Percentiles rank a stretch among this genome's conserved stretches.
Evolutionary conservation across 2,797 vertebrate species (phyloP).

Genomic region (Muscicapa striata): DNA sequence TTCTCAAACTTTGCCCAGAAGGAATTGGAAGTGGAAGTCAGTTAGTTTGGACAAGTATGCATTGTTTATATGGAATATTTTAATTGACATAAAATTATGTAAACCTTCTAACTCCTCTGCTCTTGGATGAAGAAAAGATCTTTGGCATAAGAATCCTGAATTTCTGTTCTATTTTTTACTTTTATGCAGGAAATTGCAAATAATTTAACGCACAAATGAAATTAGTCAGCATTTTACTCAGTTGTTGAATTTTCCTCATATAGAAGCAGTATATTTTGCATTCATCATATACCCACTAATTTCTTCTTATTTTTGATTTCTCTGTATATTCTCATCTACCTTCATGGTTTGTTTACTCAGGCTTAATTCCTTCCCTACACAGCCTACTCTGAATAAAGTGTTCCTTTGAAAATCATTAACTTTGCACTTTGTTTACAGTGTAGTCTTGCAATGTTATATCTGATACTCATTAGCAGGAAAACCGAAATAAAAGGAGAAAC

Average conservation of each 20-base stretch:
- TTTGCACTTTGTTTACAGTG: slow-evolving; percentile 62
- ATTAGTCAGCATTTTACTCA: slow-evolving; percentile 66
- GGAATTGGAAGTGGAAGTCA: slow-evolving; percentile 48
- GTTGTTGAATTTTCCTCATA: not conserved
- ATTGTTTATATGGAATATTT: slow-evolving; percentile 65
- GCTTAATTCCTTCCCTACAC: slow-evolving; percentile 14
- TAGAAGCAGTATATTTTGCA: not conserved
- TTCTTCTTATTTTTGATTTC: slow-evolving; percentile 36
- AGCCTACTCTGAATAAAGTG: slow-evolving; percentile 42
- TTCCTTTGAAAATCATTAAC: slow-evolving; percentile 63
- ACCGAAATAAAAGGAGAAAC: slow-evolving; percentile 53
- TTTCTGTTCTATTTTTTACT: slow-evolving; percentile 49
- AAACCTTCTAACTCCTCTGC: slow-evolving; percentile 43
- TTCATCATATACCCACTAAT: not conserved
- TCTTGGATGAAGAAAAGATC: slow-evolving; percentile 42
- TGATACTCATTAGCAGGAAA: slow-evolving; percentile 62
- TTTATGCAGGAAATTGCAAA: slow-evolving; percentile 54
- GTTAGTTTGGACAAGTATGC: slow-evolving; percentile 40
- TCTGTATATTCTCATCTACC: slow-evolving; percentile 24
- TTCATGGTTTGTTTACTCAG: slow-evolving; percentile 52
- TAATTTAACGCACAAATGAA: slow-evolving; percentile 61
- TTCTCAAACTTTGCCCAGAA: slow-evolving; percentile 45
- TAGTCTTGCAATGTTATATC: slow-evolving; percentile 53
- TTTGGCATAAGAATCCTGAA: slow-evolving; percentile 21
- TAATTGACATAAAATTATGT: slow-evolving; percentile 52